Base-by-base conservation (phyloP, 2,113 vertebrate genomes). In the Varanus komodoensis region DNA sequence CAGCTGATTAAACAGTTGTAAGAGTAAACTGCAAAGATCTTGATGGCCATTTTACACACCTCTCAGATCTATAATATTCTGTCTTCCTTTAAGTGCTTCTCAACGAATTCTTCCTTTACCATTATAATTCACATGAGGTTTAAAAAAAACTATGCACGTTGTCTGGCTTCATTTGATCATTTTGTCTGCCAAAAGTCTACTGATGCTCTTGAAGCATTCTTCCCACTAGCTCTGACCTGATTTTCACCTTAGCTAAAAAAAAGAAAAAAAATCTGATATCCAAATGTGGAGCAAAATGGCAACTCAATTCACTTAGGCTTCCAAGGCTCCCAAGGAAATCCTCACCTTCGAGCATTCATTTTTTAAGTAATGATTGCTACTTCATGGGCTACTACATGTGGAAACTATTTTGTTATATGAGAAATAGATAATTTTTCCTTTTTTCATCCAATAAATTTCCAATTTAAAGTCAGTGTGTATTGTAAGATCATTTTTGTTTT, bases 131-230 rank as follows among this genome's bases (percentile, higher is more conserved):
- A 50, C 64, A 44, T 19, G 34, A n/a, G 34, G 34, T 83, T 52
- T 19, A 27, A 82, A 88, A 71, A 50, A 8, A 27, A 14, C 52
- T 77, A 29, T 83, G 54, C 50, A 61, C 44, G 52, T 77, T 77
- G 38, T 78, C 73, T 67, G 32, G 19, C 71, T 78, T 89, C 57
- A 84, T 84, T 84, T 84, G 86, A 89, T 84, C 54, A 83, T 83
- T 84, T 84, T 54, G 52, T 34, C 61, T 84, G 48, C 73, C 29
- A 77, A 77, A 77, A 84, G 82, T 89, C 88, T 84, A 68, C 78
- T 87, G 86, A 89, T 52, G 21, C 64, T 68, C 19, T 84, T 50
- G 71, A 77, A 84, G 44, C 75, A 80, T 80, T 80, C 77, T 19
- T 78, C 54, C 68, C 25, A 64, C 57, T 89, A 88, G n/a, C 54